Conservation (phyloP, 2,888 invertebrate species). For the Meiosimyza decipiens region DNA sequence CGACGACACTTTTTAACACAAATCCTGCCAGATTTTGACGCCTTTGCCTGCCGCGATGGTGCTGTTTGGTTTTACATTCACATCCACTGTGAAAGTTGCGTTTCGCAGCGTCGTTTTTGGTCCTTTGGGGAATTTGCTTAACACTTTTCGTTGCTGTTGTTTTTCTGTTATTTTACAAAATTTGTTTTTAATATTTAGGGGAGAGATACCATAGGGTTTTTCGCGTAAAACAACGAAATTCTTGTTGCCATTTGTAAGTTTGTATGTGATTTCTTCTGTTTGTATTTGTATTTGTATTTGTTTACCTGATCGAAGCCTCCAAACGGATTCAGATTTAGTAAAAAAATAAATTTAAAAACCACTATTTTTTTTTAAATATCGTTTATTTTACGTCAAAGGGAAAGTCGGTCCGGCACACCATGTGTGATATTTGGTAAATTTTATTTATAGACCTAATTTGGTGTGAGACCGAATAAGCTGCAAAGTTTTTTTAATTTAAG, state of each 20-base stretch:
- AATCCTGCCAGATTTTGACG: conserved; percentile 29
- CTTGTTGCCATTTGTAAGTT: not conserved
- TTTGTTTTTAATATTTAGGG: conserved; percentile 25
- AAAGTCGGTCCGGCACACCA: too few relatives aligned
- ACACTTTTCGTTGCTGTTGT: conserved; percentile 43
- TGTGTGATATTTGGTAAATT: too few relatives aligned
- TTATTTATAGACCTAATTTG: too few relatives aligned
- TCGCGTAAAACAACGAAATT: not conserved
- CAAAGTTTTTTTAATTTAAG: too few relatives aligned
- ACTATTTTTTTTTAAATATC: too few relatives aligned
- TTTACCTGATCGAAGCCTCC: too few relatives aligned
- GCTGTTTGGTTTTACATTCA: not conserved
- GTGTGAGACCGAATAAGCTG: too few relatives aligned
- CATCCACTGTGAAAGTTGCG: not conserved
- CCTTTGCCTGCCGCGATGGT: conserved; percentile 1
- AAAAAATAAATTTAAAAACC: too few relatives aligned
- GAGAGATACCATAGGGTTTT: not conserved
- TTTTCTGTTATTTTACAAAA: conserved; percentile 11
- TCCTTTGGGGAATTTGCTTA: conserved; percentile 20
- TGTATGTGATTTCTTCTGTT: not conserved
- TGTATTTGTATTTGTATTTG: not conserved
- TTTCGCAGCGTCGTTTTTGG: not conserved
- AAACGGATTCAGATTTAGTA: too few relatives aligned
- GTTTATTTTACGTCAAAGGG: too few relatives aligned
- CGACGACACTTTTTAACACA: conserved; percentile 11